Evolutionary conservation across 2,113 vertebrate species (phyloP).

Genomic region (Heterocephalus glaber): DNA sequence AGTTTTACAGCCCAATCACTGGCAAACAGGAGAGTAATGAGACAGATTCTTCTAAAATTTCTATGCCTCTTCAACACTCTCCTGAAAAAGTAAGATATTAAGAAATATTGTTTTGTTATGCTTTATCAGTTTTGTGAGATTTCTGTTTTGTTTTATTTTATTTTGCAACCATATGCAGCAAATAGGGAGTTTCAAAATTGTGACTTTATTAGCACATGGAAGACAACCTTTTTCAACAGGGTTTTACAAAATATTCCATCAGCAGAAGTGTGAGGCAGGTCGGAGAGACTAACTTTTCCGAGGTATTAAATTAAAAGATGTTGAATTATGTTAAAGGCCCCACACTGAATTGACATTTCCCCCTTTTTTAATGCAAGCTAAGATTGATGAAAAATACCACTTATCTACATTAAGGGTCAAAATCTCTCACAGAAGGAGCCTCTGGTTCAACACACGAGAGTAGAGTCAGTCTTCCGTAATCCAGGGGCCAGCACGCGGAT

Average conservation of each 20-base stretch:
- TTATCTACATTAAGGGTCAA: constrained; percentile 99
- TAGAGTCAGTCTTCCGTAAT: constrained; percentile 98
- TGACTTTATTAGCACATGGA: constrained; percentile 47
- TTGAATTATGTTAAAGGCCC: constrained; percentile 90
- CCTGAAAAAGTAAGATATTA: neutral
- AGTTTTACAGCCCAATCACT: neutral
- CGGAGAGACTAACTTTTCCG: constrained; percentile 85
- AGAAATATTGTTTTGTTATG: neutral
- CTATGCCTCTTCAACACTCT: neutral
- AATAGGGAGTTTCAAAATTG: constrained; percentile 58
- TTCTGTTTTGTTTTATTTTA: neutral
- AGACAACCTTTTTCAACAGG: constrained; percentile 56
- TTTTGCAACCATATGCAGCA: neutral
- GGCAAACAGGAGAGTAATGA: neutral
- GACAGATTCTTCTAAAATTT: neutral
- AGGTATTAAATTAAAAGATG: constrained; percentile 92
- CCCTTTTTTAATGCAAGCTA: constrained; percentile 88
- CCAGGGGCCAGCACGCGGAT: constrained; percentile 92
- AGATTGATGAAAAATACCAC: constrained; percentile 96
- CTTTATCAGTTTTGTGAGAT: neutral
- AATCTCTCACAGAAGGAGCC: constrained; percentile 86
- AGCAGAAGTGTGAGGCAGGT: constrained; percentile 84
- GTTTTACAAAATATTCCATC: constrained; percentile 84
- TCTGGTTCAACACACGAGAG: constrained; percentile 90
- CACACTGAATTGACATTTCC: constrained; percentile 90